A percentile compares a stretch with the other conserved stretches of the same genome.
phyloP scores from a whole-genome alignment of 2,888 invertebrate genomes.

The Balanococcus diminutus region DNA sequence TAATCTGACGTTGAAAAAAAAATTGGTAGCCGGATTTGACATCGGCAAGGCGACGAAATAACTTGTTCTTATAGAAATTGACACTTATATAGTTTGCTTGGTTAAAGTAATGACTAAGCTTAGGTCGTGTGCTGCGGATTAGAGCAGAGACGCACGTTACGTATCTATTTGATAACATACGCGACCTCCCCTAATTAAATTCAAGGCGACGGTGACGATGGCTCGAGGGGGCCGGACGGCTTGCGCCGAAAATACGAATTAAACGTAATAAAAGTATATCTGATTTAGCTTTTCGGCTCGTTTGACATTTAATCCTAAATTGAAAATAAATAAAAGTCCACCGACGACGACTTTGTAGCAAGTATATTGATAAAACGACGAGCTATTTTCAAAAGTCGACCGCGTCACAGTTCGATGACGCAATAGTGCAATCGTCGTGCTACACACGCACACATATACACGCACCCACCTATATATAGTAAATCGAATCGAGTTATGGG shows the following conservation, averaged over 20 bases:
- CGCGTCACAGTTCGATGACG: slow-evolving; percentile 2
- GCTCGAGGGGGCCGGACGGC: neutral
- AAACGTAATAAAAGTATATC: slow-evolving; percentile 38
- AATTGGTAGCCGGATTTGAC: neutral
- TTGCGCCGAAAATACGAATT: slow-evolving; percentile 21
- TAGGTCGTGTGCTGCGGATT: neutral
- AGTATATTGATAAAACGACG: slow-evolving; percentile 5
- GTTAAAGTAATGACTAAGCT: slow-evolving; percentile 10
- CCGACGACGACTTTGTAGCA: neutral
- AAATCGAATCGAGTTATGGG: too few species aligned
- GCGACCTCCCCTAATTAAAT: slow-evolving; percentile 14
- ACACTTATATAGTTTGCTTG: neutral
- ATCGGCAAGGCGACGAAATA: neutral
- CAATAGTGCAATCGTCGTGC: neutral
- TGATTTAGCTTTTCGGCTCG: slow-evolving; percentile 30
- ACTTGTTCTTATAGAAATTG: slow-evolving; percentile 2
- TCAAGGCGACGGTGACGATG: neutral
- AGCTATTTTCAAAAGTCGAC: too few species aligned
- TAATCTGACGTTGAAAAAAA: neutral
- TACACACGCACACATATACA: neutral
- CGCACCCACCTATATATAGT: too few species aligned
- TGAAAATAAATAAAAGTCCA: slow-evolving; percentile 26
- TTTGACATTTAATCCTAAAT: slow-evolving; percentile 33
- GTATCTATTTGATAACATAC: slow-evolving; percentile 30
- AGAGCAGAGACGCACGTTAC: slow-evolving; percentile 17